Evolutionary conservation across 2,888 invertebrate species (phyloP).

Genomic region (Cerceris rybyensis): DNA sequence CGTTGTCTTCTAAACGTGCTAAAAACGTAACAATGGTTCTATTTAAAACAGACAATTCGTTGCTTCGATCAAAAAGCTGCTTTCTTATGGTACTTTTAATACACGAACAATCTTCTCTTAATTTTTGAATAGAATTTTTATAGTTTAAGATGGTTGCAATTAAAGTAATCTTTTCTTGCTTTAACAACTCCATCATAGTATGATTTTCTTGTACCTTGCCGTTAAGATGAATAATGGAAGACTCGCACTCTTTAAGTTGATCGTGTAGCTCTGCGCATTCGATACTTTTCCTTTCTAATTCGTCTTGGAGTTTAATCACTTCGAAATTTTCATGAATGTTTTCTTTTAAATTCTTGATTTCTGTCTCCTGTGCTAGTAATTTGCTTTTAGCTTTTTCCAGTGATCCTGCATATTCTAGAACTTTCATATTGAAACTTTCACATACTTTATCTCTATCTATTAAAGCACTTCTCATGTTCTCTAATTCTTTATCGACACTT

Average conservation of each 20-base stretch:
- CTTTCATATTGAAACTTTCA: slow-evolving; percentile 60
- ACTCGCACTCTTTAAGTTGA: slow-evolving; percentile 67
- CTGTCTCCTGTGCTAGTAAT: slow-evolving; percentile 59
- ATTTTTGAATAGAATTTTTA: slow-evolving; percentile 51
- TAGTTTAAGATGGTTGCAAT: slow-evolving; percentile 64
- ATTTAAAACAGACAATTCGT: slow-evolving; percentile 49
- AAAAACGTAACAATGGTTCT: slow-evolving; percentile 38
- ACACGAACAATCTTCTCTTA: slow-evolving; percentile 65
- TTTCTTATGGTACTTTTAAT: slow-evolving; percentile 58
- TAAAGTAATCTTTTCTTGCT: slow-evolving; percentile 64
- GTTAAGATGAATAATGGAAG: slow-evolving; percentile 61
- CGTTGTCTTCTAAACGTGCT: slow-evolving; percentile 33
- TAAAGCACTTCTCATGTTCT: slow-evolving; percentile 63
- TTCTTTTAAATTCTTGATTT: slow-evolving; percentile 65
- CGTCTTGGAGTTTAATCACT: slow-evolving; percentile 53
- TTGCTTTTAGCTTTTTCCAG: slow-evolving; percentile 66
- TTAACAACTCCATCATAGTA: slow-evolving; percentile 59
- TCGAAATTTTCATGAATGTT: slow-evolving; percentile 51
- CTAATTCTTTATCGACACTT: slow-evolving; percentile 63
- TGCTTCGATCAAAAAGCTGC: slow-evolving; percentile 43
- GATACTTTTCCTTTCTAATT: slow-evolving; percentile 65
- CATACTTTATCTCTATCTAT: slow-evolving; percentile 64
- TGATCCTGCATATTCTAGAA: slow-evolving; percentile 62
- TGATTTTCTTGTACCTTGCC: slow-evolving; percentile 49
- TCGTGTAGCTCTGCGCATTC: slow-evolving; percentile 64